Evolutionary conservation across 2,113 vertebrate genomes (phyloP).

Genomic region (Lynx canadensis): DNA sequence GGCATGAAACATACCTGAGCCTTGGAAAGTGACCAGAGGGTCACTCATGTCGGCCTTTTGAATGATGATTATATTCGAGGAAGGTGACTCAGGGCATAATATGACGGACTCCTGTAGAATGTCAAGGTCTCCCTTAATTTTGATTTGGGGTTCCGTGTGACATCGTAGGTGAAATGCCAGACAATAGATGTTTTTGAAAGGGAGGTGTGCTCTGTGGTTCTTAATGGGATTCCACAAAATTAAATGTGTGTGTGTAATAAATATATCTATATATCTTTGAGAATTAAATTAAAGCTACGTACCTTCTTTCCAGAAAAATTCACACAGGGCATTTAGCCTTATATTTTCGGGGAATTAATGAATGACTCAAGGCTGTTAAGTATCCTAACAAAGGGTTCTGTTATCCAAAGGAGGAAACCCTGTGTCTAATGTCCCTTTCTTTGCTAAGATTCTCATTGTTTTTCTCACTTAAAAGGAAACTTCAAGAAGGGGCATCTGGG

Average conservation of each 20-base stretch:
- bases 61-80: neutral
- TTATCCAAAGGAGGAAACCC: neutral
- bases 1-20: neutral
- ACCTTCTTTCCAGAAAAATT: neutral
- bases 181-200: neutral
- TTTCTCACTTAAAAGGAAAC: conserved; percentile 48
- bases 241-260: neutral
- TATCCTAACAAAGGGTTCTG: neutral
- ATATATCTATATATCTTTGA: neutral
- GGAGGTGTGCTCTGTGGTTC: neutral
- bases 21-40: neutral
- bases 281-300: conserved; percentile 7
- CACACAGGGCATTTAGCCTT: neutral
- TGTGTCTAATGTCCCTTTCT: neutral
- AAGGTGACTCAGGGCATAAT: conserved; percentile 30
- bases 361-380: neutral
- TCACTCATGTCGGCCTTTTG: neutral
- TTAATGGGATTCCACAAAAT: neutral
- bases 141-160: neutral
- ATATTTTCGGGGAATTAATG: neutral
- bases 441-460: neutral
- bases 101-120: neutral
- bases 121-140: neutral
- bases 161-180: neutral
- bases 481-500: neutral